These are phyloP conservation scores for Callorhinus ursinus DNA, from an alignment of 2,113 vertebrate species.

Conservation along the genomic window DNA sequence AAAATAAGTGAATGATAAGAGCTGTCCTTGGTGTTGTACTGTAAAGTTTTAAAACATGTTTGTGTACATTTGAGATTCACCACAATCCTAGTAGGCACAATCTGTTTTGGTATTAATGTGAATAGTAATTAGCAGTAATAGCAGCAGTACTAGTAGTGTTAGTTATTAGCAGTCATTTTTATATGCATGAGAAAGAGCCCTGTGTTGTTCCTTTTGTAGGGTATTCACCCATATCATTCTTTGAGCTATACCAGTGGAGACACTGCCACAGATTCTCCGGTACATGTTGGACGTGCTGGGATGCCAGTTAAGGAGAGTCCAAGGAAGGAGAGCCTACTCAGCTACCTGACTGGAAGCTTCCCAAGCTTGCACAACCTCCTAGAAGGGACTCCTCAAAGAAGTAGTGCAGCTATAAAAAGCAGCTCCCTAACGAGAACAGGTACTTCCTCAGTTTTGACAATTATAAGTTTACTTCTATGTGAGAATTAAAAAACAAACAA, in stretches of 20 bases:
- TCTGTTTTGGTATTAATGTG: neutral
- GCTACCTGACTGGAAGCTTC: conserved; percentile 97
- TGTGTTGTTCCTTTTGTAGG: conserved; percentile 84
- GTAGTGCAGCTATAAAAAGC: conserved; percentile 89
- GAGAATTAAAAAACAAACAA: neutral
- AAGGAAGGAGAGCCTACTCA: conserved; percentile 96
- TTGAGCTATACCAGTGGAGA: conserved; percentile 98
- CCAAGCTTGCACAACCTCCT: conserved; percentile 97
- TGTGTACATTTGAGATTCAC: neutral
- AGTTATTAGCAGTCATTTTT: neutral
- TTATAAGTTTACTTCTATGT: neutral
- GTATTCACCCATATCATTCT: conserved; percentile 97
- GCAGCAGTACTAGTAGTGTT: neutral
- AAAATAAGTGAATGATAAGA: neutral
- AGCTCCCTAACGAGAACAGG: conserved; percentile 96
- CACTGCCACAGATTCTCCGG: conserved; percentile 96
- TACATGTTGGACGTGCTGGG: conserved; percentile 91
- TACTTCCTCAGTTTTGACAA: conserved; percentile 69
- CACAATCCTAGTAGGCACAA: neutral
- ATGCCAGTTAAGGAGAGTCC: conserved; percentile 94
- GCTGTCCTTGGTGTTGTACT: neutral
- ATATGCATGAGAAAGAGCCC: neutral
- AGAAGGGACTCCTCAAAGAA: conserved; percentile 96
- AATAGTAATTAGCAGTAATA: neutral
- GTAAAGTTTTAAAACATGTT: neutral